Evolutionary conservation across 2,888 invertebrate genomes (phyloP), one percentile per base, ranked within the genome.

Genomic region (Gortyna flavago): DNA sequence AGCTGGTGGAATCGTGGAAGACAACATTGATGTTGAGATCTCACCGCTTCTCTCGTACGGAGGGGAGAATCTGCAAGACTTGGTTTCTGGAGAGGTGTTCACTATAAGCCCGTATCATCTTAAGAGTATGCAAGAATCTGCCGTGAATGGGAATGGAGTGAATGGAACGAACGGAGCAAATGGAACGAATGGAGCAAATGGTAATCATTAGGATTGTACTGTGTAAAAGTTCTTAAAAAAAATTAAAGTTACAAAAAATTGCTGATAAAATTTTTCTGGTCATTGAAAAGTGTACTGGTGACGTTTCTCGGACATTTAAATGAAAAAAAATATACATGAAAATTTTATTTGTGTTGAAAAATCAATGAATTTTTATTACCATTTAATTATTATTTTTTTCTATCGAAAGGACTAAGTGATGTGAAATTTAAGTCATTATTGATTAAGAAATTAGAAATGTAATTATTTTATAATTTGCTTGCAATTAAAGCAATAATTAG

Each of bases 1-100:
- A 78, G 98, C 99, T 1, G 99, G 99, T 2, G 99, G 99, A 0
- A 96, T 96, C 61, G 97, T 99, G 25, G 96, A 96, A 32, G 97
- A 97, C 54, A 95, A 97, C 54, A 94, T 97, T n/a, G 97, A 98
- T 81, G 98, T 98, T 87, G 99, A 99, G 96, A 98, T 99, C 79
- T 99, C 99, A 18, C 99, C 99, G 0, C 95, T 99, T 7, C 94
- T 99, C 5, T 99, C 99, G 0, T 99, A 99, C 87, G 98, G 98
- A 65, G 99, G 99, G 4, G 99, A 99, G 96, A 98, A 98, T 91
- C 96, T 99, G 77, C 97, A 97, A 73, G 94, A 97, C 6, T 92
- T 97, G 59, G 98, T 98, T 0, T 95, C 96, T 65, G 97, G 97
- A 51, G 97, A 98, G 92, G 97, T 97, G 25, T 98, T 98, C 85